Conservation (phyloP, 2,888 invertebrate genomes). For the Quadriops clusia region DNA sequence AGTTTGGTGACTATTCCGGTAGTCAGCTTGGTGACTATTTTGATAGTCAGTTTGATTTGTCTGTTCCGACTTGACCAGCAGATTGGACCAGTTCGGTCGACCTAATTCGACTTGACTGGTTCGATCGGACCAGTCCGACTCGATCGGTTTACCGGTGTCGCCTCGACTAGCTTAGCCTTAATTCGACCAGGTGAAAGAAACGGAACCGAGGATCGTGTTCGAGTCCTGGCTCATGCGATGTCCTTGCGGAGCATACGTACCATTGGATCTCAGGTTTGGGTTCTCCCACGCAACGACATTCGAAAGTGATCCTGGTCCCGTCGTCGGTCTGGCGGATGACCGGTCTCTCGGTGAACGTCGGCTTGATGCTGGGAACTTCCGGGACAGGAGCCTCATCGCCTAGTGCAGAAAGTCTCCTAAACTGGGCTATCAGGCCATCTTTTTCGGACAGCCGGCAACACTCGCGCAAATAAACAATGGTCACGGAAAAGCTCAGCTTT, state of each 20-base stretch:
- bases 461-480: conserved; percentile 37
- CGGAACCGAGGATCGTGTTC: too few species aligned
- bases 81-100: too few species aligned
- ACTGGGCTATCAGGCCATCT: conserved; percentile 28
- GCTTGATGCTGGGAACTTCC: conserved; percentile 88
- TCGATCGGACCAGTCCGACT: too few species aligned
- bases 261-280: conserved; percentile 89
- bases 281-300: conserved; percentile 94
- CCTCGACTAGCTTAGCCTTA: too few species aligned
- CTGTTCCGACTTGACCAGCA: too few species aligned
- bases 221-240: too few species aligned
- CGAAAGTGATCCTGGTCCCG: conserved; percentile 89
- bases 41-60: too few species aligned
- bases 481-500: conserved; percentile 39
- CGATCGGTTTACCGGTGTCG: too few species aligned
- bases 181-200: too few species aligned
- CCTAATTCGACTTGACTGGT: too few species aligned
- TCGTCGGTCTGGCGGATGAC: conserved; percentile 94
- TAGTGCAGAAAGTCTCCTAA: conserved; percentile 42
- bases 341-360: conserved; percentile 96
- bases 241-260: conserved; percentile 47
- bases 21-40: too few species aligned
- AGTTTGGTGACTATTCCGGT: too few species aligned
- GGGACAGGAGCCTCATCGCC: conserved; percentile 94
- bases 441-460: conserved; percentile 36